phyloP scores from a whole-genome alignment of 2,113 vertebrate species.

The Anthoscopus minutus region DNA sequence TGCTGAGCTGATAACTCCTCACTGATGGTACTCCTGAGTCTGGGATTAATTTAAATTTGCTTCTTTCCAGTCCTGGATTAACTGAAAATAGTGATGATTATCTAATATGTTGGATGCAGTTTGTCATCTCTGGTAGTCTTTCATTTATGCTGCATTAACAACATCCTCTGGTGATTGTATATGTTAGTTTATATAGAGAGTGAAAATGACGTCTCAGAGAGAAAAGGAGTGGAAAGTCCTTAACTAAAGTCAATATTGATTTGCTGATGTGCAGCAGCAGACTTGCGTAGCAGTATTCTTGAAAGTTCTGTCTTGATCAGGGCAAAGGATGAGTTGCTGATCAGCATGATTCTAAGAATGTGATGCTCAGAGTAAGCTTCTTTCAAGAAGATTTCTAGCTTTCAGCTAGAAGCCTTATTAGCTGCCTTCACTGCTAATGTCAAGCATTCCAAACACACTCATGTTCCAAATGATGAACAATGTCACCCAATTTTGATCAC shows the following conservation, averaged over 20 bases:
- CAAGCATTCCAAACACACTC: too few species aligned
- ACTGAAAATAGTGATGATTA: background rate
- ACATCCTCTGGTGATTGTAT: background rate
- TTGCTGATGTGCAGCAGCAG: background rate
- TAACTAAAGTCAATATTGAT: background rate
- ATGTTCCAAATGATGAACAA: background rate
- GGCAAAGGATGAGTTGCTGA: accelerated
- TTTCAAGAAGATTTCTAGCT: too few species aligned
- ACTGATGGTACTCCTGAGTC: background rate
- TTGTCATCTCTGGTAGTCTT: background rate
- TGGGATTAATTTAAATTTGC: background rate
- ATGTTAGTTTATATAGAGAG: background rate
- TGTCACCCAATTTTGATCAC: background rate
- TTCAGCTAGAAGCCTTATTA: too few species aligned
- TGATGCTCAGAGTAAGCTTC: background rate
- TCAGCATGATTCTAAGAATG: background rate
- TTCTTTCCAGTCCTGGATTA: background rate
- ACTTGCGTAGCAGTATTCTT: background rate
- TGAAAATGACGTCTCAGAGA: background rate
- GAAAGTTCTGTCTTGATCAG: background rate
- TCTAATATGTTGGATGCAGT: background rate
- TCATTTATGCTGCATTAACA: background rate
- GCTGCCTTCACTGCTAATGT: accelerated
- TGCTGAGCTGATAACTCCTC: background rate
- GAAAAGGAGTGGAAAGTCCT: background rate